Conservation (phyloP, 2,113 vertebrate species). For the Saimiri boliviensis region DNA sequence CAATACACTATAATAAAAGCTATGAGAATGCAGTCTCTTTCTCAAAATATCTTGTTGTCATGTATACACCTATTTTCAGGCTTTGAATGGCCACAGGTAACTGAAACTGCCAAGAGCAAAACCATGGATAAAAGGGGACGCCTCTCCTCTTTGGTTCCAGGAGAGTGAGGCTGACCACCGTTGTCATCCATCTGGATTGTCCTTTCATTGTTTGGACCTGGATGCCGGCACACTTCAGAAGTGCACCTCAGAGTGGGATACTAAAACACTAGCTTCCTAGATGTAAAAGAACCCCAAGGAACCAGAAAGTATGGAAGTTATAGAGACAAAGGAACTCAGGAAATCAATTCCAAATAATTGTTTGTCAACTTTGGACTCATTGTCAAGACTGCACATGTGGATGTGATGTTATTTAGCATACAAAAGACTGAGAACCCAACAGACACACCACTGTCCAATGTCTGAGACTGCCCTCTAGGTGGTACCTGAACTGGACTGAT, state of each 20-base stretch:
- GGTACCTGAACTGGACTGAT: neutral
- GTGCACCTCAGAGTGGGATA: neutral
- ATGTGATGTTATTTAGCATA: neutral
- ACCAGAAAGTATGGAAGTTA: neutral
- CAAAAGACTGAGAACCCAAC: neutral
- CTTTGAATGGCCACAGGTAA: neutral
- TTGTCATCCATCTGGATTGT: neutral
- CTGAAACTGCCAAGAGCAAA: neutral
- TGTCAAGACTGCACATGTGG: neutral
- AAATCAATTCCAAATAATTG: neutral
- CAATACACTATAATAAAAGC: neutral
- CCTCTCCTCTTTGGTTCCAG: neutral
- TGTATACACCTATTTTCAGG: neutral
- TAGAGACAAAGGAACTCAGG: neutral
- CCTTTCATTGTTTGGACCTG: neutral
- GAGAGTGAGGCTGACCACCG: neutral
- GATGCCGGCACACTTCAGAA: neutral
- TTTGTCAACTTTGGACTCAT: neutral
- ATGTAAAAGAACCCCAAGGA: neutral
- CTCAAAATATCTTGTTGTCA: neutral
- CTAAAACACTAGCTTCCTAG: neutral
- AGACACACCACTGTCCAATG: neutral
- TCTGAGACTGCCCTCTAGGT: neutral
- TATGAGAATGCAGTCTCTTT: neutral
- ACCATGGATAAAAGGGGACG: neutral